A percentile compares a stretch with the other conserved stretches of the same genome.
Evolutionary conservation across 2,888 invertebrate genomes (phyloP).

Genomic region (Cosmia trapezina): DNA sequence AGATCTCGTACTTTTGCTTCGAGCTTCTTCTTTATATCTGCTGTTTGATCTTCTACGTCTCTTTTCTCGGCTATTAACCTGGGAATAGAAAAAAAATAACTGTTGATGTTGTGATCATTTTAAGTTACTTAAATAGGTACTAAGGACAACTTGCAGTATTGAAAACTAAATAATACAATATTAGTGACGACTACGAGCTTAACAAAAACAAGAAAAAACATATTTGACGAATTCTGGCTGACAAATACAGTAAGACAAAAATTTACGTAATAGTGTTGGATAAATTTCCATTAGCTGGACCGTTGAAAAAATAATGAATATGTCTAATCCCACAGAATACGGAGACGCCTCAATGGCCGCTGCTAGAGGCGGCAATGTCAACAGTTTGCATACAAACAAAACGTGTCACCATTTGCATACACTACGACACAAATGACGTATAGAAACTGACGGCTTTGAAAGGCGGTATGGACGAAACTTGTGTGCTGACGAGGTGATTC

Average conservation of each 20-base stretch:
- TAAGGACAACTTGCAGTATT: background rate
- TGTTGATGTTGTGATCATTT: background rate
- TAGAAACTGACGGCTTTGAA: background rate
- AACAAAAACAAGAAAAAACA: background rate
- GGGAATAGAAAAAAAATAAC: conserved; percentile 43
- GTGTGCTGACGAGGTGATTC: background rate
- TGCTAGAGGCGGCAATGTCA: too few species aligned
- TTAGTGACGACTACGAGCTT: background rate
- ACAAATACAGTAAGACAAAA: background rate
- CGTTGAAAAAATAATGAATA: background rate
- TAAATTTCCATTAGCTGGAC: background rate
- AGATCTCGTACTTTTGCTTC: conserved; percentile 75
- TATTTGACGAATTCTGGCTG: too few species aligned
- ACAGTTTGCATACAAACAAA: background rate
- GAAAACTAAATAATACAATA: background rate
- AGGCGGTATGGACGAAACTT: background rate
- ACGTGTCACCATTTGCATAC: background rate
- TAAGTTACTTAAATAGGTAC: background rate
- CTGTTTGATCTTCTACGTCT: conserved; percentile 75
- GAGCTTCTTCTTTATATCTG: conserved; percentile 68
- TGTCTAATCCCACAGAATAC: background rate
- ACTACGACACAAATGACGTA: background rate
- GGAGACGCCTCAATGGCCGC: background rate
- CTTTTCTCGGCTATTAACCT: conserved; percentile 82
- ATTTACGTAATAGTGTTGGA: background rate